These are phyloP conservation scores for Macrophya annulata DNA, from an alignment of 2,888 invertebrate genomes.

Conservation along the genomic window DNA sequence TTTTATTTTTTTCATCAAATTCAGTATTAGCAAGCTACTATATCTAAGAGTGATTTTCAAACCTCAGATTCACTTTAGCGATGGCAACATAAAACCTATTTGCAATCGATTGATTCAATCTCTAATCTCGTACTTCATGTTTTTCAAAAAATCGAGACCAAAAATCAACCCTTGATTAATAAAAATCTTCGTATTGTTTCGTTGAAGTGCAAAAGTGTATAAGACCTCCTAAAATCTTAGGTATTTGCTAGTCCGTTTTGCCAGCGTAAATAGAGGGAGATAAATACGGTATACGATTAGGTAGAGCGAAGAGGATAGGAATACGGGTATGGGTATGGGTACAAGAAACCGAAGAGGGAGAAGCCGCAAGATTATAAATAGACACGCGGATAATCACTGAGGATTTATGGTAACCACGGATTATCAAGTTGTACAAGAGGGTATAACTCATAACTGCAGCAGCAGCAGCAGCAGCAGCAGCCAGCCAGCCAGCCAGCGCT, in stretches of 20 bases:
- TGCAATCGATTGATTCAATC: neutral
- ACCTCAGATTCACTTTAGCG: neutral
- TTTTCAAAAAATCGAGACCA: neutral
- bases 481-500: conserved; percentile 1
- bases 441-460: conserved; percentile 77
- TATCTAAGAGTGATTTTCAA: neutral
- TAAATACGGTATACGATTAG: neutral
- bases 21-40: neutral
- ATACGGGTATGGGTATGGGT: neutral
- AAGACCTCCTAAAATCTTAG: neutral
- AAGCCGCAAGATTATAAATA: conserved; percentile 77
- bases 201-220: neutral
- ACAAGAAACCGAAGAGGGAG: conserved; percentile 36
- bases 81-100: neutral
- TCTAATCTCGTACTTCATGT: neutral
- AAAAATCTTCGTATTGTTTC: neutral
- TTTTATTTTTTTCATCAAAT: neutral
- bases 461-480: neutral
- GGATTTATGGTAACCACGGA: conserved; percentile 80
- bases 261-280: neutral
- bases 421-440: conserved; percentile 79
- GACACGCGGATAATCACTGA: conserved; percentile 79
- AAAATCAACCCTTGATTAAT: neutral
- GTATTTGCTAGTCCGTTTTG: neutral
- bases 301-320: neutral